Percentiles rank a stretch among this genome's conserved stretches.
Conservation (phyloP, 1,140 invertebrate genomes). For the Lethrus apterus region DNA sequence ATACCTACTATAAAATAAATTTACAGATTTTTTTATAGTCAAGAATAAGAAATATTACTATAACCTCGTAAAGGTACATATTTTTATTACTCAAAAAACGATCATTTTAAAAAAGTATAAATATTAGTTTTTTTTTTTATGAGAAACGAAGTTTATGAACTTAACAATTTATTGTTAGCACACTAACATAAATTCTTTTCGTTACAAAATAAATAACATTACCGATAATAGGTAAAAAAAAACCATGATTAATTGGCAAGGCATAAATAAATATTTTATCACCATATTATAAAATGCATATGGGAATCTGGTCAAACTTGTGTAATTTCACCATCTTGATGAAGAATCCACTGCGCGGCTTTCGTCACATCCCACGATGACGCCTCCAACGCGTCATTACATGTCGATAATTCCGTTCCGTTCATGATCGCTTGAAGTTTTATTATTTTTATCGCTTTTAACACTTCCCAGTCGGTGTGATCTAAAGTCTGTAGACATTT, state of each 20-base stretch:
- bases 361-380: slow-evolving; percentile 39
- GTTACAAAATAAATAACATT: slow-evolving; percentile 14
- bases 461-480: slow-evolving; percentile 80
- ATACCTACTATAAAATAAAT: too few species aligned
- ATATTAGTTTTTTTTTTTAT: too few species aligned
- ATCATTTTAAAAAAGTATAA: too few species aligned
- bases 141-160: too few species aligned
- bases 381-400: slow-evolving; percentile 35
- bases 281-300: neutral
- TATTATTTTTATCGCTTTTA: slow-evolving; percentile 80
- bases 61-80: too few species aligned
- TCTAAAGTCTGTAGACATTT: slow-evolving; percentile 76
- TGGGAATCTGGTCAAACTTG: slow-evolving; percentile 24
- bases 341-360: slow-evolving; percentile 39
- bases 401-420: slow-evolving; percentile 33
- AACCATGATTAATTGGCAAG: slow-evolving; percentile 5
- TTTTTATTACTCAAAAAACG: too few species aligned
- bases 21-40: too few species aligned
- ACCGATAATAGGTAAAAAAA: neutral
- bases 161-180: slow-evolving; percentile 6
- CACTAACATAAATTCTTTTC: slow-evolving; percentile 2
- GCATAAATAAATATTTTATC: slow-evolving; percentile 1
- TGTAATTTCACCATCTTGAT: slow-evolving; percentile 38
- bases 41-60: too few species aligned
- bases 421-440: slow-evolving; percentile 61